Base-by-base conservation (phyloP, 2,113 vertebrate genomes). In the Psammodynastes pulverulentus region DNA sequence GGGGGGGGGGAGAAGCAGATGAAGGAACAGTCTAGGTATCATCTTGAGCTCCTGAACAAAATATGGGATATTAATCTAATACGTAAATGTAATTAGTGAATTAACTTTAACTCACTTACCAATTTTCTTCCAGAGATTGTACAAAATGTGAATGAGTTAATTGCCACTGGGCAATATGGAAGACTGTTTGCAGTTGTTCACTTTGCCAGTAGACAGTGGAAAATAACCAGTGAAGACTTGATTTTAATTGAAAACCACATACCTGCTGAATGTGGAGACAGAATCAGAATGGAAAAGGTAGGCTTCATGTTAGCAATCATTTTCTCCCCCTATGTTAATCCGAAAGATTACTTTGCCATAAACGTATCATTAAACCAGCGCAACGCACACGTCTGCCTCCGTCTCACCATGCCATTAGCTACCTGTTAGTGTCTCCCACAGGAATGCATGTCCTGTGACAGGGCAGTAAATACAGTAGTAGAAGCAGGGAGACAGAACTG, bases 121-220 rank as follows among this genome's bases (percentile, higher is more conserved):
- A 24, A 2, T 95, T 54, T 93, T 54, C 86, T 92, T 0, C 0
- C 97, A 99, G 98, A 97, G 9, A 89, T 98, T 7, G 97, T 98
- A 2, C 93, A 48, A 17, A 97, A 96, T 93, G 98, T 99, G 89
- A 99, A 98, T 1, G 19, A 92, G 88, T 94, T 98, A 49, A 97
- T 99, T 0, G 94, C 98, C 0, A 5, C 92, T 0, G 97, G 97
- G 90, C 95, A 94, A 0, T 97, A 97, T 0, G 98, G 98, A 24
- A 96, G 98, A 26, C 97, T 99, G 86, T 99, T 98, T 0, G 98
- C 98, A 0, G 98, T 99, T 0, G 97, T 99, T 23, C 98, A 98
- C 93, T 98, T 99, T 0, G 98, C 98, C 92, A 97, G 98, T 96
- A 98, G 97, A 94, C 98, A 99, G 96, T 99, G 98, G 98, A 99